A percentile compares a stretch with the other conserved stretches of the same genome.
Evolutionary conservation across 2,113 vertebrate species (phyloP).

Genomic region (Pionites leucogaster): DNA sequence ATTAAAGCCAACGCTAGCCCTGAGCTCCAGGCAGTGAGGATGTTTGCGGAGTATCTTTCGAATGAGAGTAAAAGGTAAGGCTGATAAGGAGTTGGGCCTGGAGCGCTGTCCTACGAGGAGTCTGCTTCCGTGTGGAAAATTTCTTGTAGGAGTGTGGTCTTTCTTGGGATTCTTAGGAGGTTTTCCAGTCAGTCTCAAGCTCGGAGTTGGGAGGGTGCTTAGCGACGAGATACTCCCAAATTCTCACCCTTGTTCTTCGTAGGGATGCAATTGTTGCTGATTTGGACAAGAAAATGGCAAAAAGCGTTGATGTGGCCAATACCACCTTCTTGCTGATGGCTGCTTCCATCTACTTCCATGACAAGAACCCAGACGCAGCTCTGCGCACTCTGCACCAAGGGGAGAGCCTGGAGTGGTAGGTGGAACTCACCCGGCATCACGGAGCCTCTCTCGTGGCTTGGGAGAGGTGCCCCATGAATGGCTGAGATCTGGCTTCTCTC

Average conservation of each 20-base stretch:
- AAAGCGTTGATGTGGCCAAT: conserved; percentile 86
- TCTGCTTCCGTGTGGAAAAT: accelerated
- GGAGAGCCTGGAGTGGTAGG: conserved; percentile 92
- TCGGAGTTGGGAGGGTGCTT: background rate
- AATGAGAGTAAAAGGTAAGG: conserved; percentile 83
- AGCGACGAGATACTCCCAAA: background rate
- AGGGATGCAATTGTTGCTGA: conserved; percentile 87
- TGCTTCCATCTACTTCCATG: conserved; percentile 88
- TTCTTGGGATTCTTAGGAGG: background rate
- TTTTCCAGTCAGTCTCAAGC: background rate
- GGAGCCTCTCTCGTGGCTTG: background rate
- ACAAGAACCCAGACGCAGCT: conserved; percentile 85
- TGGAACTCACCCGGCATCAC: accelerated
- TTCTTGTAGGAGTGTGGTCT: accelerated
- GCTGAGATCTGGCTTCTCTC: background rate
- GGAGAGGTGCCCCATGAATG: background rate
- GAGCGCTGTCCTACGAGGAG: accelerated
- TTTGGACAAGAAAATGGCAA: conserved; percentile 90
- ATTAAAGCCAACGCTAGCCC: conserved; percentile 81
- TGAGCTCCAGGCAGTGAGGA: conserved; percentile 89
- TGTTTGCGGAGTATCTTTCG: conserved; percentile 91
- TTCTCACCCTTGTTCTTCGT: accelerated
- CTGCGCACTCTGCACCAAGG: conserved; percentile 90
- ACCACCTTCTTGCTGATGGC: conserved; percentile 93
- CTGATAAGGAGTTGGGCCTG: accelerated